These are phyloP conservation scores for Sandelia bainsii DNA, from an alignment of 2,797 vertebrate species.

Conservation along the genomic window DNA sequence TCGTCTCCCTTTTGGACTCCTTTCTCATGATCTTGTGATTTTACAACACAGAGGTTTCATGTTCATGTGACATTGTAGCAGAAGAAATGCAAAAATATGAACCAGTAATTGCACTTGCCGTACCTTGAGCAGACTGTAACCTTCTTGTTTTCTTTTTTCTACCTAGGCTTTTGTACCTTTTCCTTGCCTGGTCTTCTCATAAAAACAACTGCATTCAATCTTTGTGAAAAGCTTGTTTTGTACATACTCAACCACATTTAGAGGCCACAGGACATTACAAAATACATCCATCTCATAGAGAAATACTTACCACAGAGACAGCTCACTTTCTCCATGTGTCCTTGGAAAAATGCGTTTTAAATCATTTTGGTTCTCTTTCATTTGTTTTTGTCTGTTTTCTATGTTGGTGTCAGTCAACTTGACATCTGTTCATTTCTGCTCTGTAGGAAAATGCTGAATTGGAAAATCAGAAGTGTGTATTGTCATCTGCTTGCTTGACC, in stretches of 20 bases:
- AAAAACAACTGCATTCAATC: constrained; percentile 2
- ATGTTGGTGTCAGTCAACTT: constrained; percentile 16
- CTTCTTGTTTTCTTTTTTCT: background rate
- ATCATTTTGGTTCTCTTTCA: background rate
- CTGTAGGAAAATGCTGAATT: constrained; percentile 16
- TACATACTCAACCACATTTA: background rate
- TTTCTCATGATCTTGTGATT: background rate
- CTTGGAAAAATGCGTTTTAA: background rate
- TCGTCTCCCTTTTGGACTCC: background rate
- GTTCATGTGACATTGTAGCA: no score
- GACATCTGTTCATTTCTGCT: constrained; percentile 19
- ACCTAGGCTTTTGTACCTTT: no score
- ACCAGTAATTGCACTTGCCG: background rate
- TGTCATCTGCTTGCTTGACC: constrained; percentile 24
- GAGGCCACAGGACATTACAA: background rate
- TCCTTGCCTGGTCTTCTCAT: background rate
- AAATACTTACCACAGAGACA: constrained; percentile 12
- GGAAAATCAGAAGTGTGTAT: constrained; percentile 28
- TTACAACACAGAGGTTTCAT: no score
- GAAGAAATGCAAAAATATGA: background rate
- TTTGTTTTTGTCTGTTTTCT: constrained; percentile 6
- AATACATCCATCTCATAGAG: constrained; percentile 1
- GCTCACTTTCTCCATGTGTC: background rate
- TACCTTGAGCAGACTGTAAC: background rate
- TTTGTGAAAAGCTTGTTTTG: no score